Conservation (phyloP, 2,888 invertebrate species). For the Pardosa pseudoannulata region DNA sequence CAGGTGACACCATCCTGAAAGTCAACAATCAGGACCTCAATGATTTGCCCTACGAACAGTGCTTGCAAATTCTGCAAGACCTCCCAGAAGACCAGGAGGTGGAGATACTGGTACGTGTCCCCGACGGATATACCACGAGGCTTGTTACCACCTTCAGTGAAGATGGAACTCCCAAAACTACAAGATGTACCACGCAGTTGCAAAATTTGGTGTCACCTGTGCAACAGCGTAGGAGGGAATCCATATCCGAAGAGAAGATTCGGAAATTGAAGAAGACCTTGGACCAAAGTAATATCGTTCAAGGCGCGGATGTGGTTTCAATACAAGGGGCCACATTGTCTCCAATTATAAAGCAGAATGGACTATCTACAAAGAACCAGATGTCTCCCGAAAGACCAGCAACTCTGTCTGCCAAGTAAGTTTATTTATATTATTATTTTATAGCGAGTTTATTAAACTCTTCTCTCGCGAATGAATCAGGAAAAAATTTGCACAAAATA, state of each 20-base stretch:
- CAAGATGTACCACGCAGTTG: slow-evolving; percentile 75
- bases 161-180: slow-evolving; percentile 76
- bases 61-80: slow-evolving; percentile 75
- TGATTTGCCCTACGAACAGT: slow-evolving; percentile 76
- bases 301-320: not conserved
- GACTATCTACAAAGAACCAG: slow-evolving; percentile 15
- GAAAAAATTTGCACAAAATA: no score
- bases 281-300: not conserved
- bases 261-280: slow-evolving; percentile 26
- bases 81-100: slow-evolving; percentile 75
- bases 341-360: slow-evolving; percentile 36
- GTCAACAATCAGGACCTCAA: slow-evolving; percentile 76
- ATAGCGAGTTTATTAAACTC: no score
- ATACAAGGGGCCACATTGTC: not conserved
- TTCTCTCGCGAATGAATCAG: no score
- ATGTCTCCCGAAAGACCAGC: slow-evolving; percentile 48
- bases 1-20: slow-evolving; percentile 76
- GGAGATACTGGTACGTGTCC: slow-evolving; percentile 75
- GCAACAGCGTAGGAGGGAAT: slow-evolving; percentile 27
- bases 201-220: not conserved
- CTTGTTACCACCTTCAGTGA: slow-evolving; percentile 76
- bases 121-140: slow-evolving; percentile 76
- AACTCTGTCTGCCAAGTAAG: slow-evolving; percentile 54
- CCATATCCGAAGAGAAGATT: slow-evolving; percentile 41
- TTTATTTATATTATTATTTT: not conserved